phyloP scores from a whole-genome alignment of 2,888 invertebrate genomes.

The Lycaena phlaeas region DNA sequence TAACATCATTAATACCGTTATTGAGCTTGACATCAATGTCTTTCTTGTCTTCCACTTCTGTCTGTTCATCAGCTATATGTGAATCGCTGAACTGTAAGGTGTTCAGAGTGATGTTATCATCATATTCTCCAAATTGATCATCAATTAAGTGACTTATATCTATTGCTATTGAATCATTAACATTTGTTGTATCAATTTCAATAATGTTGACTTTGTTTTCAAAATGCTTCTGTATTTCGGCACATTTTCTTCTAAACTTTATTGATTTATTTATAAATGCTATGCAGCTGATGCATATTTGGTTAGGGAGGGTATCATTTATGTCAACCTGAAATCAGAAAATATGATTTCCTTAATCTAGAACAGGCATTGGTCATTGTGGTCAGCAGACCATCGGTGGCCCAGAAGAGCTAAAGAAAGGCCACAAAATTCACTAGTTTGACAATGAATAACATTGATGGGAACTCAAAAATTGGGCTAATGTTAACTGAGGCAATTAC shows the following conservation, averaged over 20 bases:
- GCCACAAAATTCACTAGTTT: too few relatives aligned
- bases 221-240: slow-evolving; percentile 23
- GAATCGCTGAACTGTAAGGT: slow-evolving; percentile 18
- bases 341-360: too few relatives aligned
- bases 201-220: slow-evolving; percentile 22
- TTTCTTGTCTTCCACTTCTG: slow-evolving; percentile 14
- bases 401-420: too few relatives aligned
- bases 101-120: slow-evolving; percentile 32
- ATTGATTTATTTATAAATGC: slow-evolving; percentile 26
- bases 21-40: slow-evolving; percentile 18
- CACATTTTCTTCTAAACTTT: slow-evolving; percentile 30
- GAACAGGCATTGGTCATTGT: too few relatives aligned
- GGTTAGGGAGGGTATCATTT: slow-evolving; percentile 29
- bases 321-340: slow-evolving; percentile 27
- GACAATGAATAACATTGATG: too few relatives aligned
- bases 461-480: too few relatives aligned
- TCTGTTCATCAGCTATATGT: background rate
- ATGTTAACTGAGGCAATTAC: too few relatives aligned
- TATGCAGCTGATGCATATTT: slow-evolving; percentile 29
- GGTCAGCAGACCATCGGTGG: too few relatives aligned
- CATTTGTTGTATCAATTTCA: slow-evolving; percentile 26
- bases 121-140: slow-evolving; percentile 31
- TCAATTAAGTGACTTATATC: slow-evolving; percentile 31
- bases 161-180: slow-evolving; percentile 23
- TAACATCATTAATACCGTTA: slow-evolving; percentile 15